Percentiles rank a stretch among this genome's conserved stretches.
Conservation (phyloP, 2,888 invertebrate genomes). For the Nectonema munidae region DNA sequence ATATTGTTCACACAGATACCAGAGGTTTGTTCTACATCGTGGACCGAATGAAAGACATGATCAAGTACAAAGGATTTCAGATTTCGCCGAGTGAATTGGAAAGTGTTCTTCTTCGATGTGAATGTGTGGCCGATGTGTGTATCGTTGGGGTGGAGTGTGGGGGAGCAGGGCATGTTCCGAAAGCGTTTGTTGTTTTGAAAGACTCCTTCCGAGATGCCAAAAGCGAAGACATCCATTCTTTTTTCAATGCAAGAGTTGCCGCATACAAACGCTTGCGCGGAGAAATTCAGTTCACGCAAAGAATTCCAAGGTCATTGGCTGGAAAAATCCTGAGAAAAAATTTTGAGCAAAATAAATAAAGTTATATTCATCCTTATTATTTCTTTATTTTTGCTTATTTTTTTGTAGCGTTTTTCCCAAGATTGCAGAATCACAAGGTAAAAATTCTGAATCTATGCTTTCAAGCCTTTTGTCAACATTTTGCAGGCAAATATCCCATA, state of each 20-base stretch:
- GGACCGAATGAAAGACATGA: conserved; percentile 52
- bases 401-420: too few relatives aligned
- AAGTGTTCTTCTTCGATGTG: conserved; percentile 37
- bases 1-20: conserved; percentile 44
- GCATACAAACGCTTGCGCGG: conserved; percentile 40
- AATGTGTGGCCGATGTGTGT: conserved; percentile 39
- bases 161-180: conserved; percentile 23
- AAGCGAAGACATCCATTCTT: neutral
- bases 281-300: conserved; percentile 33
- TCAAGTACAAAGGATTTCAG: conserved; percentile 57
- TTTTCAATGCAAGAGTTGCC: conserved; percentile 32
- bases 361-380: too few relatives aligned
- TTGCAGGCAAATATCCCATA: too few relatives aligned
- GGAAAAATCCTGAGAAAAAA: conserved; percentile 39
- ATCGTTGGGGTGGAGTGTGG: conserved; percentile 42
- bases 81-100: conserved; percentile 60
- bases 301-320: conserved; percentile 38
- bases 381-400: too few relatives aligned
- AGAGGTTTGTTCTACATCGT: conserved; percentile 45
- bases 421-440: too few relatives aligned
- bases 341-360: too few relatives aligned
- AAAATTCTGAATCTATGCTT: too few relatives aligned
- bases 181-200: conserved; percentile 23
- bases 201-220: too few relatives aligned
- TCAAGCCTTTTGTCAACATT: too few relatives aligned